Conservation (phyloP, 2,113 vertebrate genomes). For the Sander lucioperca region DNA sequence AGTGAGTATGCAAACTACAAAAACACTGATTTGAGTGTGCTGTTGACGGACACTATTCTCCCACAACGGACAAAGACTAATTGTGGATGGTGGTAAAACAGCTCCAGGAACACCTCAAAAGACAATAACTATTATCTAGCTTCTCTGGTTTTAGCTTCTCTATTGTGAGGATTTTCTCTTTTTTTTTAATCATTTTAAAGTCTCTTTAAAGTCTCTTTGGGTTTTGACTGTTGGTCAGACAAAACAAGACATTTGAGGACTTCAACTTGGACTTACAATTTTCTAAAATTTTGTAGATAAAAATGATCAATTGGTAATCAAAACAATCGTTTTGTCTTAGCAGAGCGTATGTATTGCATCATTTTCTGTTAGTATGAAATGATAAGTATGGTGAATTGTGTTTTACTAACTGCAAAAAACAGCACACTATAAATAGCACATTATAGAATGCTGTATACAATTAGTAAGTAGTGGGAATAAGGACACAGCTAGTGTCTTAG, state of each 20-base stretch:
- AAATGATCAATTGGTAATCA: neutral
- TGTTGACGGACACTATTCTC: neutral
- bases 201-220: neutral
- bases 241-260: neutral
- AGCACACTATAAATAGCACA: neutral
- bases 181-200: neutral
- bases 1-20: neutral
- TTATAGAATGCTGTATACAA: neutral
- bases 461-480: neutral
- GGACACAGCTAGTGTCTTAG: neutral
- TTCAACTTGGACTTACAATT: neutral
- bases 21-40: neutral
- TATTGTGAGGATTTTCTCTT: neutral
- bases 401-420: neutral
- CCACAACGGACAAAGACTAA: neutral
- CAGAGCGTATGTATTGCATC: neutral
- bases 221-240: neutral
- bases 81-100: neutral
- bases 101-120: neutral
- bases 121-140: neutral
- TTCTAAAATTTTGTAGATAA: too few relatives aligned
- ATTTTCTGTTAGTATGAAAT: neutral
- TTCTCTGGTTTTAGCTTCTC: neutral
- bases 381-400: neutral
- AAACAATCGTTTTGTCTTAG: neutral